Conservation (phyloP, 2,888 invertebrate genomes). For the Penaeus monodon region DNA sequence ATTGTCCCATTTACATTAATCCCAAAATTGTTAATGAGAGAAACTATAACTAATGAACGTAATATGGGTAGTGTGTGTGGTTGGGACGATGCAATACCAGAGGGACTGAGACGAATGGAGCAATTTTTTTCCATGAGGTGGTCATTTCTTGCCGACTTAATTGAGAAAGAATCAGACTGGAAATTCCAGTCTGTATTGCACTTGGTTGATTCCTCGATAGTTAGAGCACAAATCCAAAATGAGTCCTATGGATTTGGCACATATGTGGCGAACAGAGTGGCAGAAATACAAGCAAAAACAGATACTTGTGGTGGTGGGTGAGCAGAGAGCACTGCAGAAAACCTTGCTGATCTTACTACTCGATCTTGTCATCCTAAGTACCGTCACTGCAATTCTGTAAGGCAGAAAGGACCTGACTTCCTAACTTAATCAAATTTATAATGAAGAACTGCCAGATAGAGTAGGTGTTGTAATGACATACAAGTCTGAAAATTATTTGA, state of each 20-base stretch:
- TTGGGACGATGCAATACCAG: constrained; percentile 20
- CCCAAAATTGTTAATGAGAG: constrained; percentile 36
- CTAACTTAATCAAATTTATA: not conserved
- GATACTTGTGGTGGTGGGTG: constrained; percentile 3
- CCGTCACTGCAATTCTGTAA: not conserved
- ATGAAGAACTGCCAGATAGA: constrained; percentile 8
- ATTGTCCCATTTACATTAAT: constrained; percentile 16
- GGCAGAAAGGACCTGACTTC: constrained; percentile 13
- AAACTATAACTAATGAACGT: not conserved
- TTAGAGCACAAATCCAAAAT: constrained; percentile 43
- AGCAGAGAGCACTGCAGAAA: not conserved
- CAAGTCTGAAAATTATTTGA: not conserved
- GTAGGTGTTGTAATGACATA: not conserved
- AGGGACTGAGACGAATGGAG: not conserved
- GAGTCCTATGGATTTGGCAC: too few species aligned
- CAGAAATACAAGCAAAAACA: not conserved
- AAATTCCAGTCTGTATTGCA: constrained; percentile 8
- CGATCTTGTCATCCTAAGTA: constrained; percentile 14
- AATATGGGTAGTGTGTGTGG: not conserved
- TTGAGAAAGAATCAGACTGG: too few species aligned
- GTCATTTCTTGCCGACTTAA: constrained; percentile 2
- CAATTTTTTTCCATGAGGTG: constrained; percentile 6
- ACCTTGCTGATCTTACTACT: constrained; percentile 1
- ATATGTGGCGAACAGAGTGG: too few species aligned
- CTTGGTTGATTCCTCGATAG: constrained; percentile 31